Conservation (phyloP, 1,140 invertebrate species). For the Ostrea denselamellosa region DNA sequence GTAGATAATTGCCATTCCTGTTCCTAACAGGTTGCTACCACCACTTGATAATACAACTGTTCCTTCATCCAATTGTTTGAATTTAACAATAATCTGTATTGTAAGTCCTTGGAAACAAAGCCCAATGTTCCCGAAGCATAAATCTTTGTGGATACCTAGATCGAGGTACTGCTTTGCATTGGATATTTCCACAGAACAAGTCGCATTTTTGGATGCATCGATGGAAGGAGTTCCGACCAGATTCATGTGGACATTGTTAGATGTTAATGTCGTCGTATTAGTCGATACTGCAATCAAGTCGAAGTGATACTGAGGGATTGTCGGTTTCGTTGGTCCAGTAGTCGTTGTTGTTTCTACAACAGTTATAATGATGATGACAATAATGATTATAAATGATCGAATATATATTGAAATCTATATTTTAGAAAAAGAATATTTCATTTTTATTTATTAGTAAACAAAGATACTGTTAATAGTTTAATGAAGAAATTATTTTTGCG, state of each 20-base stretch:
- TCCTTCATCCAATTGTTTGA: slow-evolving; percentile 57
- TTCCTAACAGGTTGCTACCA: slow-evolving; percentile 52
- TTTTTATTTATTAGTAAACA: too few relatives aligned
- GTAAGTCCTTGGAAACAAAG: slow-evolving; percentile 59
- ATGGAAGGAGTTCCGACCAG: slow-evolving; percentile 22
- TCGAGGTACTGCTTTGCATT: slow-evolving; percentile 53
- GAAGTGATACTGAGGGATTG: slow-evolving; percentile 45
- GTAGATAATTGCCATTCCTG: slow-evolving; percentile 63
- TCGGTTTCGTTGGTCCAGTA: slow-evolving; percentile 18
- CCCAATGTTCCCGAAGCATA: slow-evolving; percentile 55
- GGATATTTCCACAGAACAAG: slow-evolving; percentile 49
- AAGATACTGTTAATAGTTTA: too few relatives aligned
- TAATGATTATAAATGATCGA: not conserved
- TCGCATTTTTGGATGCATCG: not conserved
- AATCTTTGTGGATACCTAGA: slow-evolving; percentile 45
- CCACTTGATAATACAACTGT: slow-evolving; percentile 63
- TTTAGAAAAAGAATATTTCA: not conserved
- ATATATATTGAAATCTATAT: not conserved
- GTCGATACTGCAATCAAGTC: not conserved
- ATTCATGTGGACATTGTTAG: not conserved
- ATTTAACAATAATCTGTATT: slow-evolving; percentile 56
- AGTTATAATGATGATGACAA: not conserved
- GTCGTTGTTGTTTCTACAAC: slow-evolving; percentile 26
- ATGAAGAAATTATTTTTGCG: too few relatives aligned
- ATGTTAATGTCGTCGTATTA: not conserved